Evolutionary conservation across 2,888 invertebrate genomes (phyloP).

Genomic region (Aplocera efformata): DNA sequence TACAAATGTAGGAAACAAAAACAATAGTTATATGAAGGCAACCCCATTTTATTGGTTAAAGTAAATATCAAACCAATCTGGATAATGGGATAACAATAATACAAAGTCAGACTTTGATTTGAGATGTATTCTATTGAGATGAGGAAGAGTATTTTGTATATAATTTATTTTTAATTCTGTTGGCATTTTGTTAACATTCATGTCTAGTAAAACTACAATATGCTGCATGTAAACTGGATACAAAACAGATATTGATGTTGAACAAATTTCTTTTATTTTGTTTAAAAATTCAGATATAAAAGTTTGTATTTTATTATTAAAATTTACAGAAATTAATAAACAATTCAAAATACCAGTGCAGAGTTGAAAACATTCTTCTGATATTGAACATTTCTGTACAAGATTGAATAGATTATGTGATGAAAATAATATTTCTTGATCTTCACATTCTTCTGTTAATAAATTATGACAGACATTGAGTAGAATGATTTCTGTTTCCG

Average conservation of each 20-base stretch:
- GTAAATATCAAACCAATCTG: slow-evolving; percentile 63
- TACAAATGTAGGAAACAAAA: too few species aligned
- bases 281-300: slow-evolving; percentile 49
- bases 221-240: slow-evolving; percentile 48
- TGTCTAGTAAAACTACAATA: slow-evolving; percentile 52
- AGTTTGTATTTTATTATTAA: slow-evolving; percentile 38
- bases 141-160: slow-evolving; percentile 34
- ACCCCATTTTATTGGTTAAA: slow-evolving; percentile 20
- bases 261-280: slow-evolving; percentile 38
- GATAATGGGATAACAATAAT: slow-evolving; percentile 63
- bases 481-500: slow-evolving; percentile 52
- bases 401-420: slow-evolving; percentile 37
- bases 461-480: slow-evolving; percentile 38
- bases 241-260: slow-evolving; percentile 36
- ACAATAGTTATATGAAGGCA: too few species aligned
- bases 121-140: slow-evolving; percentile 41
- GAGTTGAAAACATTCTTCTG: slow-evolving; percentile 60
- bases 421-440: slow-evolving; percentile 34
- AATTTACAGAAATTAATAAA: slow-evolving; percentile 54
- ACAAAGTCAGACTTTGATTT: slow-evolving; percentile 51
- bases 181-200: slow-evolving; percentile 42
- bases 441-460: slow-evolving; percentile 30
- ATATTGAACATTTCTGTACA: slow-evolving; percentile 44
- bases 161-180: slow-evolving; percentile 33
- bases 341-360: slow-evolving; percentile 52